Base-by-base conservation (phyloP, 2,113 vertebrate species). In the Hassar affinis region DNA sequence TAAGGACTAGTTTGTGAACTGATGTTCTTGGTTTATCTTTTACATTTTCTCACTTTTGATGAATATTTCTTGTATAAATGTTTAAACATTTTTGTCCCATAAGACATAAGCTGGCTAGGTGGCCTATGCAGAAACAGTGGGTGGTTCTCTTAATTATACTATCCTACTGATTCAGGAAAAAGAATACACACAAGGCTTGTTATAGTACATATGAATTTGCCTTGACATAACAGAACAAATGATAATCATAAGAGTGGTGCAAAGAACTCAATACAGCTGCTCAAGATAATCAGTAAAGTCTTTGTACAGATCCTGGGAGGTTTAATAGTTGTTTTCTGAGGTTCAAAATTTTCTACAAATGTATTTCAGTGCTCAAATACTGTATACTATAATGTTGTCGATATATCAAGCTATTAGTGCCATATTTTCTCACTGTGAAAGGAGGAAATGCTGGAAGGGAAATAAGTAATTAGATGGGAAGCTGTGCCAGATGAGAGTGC, bases 71-170 rank as follows among this genome's bases (percentile, higher is more conserved):
- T 68, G 25, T 61, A 25, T n/a, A n/a, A n/a, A n/a, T 59, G 79
- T 77, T 47, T 38, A 52, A 66, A 69, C 68, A 57, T 38, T 62
- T 72, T 69, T 47, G 66, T 20, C 57, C 33, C 45, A 86, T 81
- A 86, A 76, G 77, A 82, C 76, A 49, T 49, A 30, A n/a, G 9
- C 15, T 78, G 75, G 2, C 22, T 33, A 45, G 62, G 42, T 71
- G 22, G 10, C 38, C 42, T 45, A 51, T 47, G 54, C 42, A 61
- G 8, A 82, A 74, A 35, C 68, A 30, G 35, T 79, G 68, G n/a
- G 49, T 68, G 76, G 56, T 51, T 86, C n/a, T 51, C 38, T 35
- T 80, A 51, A 86, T 86, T 75, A 59, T 57, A 38, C 38, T 8
- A 56, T 54, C 47, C 64, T 86, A 72, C 45, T 49, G 35, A 75